Percentiles rank a stretch among this genome's conserved stretches.
These are phyloP conservation scores for Todiramphus saurophagus DNA, from an alignment of 2,113 vertebrate genomes.

Conservation along the genomic window DNA sequence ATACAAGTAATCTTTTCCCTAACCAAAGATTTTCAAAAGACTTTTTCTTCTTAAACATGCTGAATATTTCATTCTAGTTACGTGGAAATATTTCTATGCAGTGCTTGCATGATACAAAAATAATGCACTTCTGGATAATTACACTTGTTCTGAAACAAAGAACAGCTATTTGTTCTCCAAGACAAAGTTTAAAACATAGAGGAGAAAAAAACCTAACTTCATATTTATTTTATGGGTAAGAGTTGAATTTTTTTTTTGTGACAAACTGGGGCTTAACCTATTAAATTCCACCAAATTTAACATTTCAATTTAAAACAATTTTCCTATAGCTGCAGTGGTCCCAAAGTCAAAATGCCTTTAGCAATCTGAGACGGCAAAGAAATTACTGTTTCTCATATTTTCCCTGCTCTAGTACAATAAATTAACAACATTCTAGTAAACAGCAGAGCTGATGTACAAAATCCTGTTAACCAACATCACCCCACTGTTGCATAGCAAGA, in stretches of 20 bases:
- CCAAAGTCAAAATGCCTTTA: background rate
- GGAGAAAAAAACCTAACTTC: background rate
- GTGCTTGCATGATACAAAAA: background rate
- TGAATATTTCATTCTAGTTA: background rate
- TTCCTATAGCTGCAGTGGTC: background rate
- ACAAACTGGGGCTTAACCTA: background rate
- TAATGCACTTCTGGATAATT: background rate
- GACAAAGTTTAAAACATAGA: background rate
- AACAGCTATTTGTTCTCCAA: background rate
- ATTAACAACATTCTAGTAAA: background rate
- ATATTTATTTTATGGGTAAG: background rate
- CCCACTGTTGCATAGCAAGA: background rate
- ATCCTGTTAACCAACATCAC: background rate
- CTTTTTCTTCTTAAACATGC: background rate
- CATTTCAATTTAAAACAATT: background rate
- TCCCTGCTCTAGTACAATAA: background rate
- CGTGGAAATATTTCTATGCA: background rate
- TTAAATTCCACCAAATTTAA: background rate
- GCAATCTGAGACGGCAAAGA: background rate
- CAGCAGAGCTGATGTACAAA: background rate
- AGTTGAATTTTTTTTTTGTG: background rate
- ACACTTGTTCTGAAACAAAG: background rate
- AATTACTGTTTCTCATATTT: background rate
- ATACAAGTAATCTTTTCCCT: background rate
- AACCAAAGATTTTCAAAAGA: background rate